Evolutionary conservation across 2,888 invertebrate species (phyloP).

Genomic region (Scaptodrosophila latifasciaeformis): DNA sequence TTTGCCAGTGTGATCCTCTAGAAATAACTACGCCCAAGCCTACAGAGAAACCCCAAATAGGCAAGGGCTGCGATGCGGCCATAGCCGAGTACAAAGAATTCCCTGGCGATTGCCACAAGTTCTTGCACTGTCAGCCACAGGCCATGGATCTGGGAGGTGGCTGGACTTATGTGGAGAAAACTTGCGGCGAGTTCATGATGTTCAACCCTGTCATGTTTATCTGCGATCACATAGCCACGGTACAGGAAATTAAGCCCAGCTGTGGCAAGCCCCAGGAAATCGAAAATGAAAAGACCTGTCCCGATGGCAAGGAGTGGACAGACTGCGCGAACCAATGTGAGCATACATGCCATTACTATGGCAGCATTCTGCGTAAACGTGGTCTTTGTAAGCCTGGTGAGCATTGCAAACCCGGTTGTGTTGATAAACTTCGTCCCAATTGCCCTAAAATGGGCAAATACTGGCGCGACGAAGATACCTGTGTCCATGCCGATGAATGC

Average conservation of each 20-base stretch:
- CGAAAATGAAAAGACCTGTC: conserved; percentile 48
- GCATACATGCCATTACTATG: conserved; percentile 82
- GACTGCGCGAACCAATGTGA: conserved; percentile 85
- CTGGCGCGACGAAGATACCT: conserved; percentile 84
- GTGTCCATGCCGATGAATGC: conserved; percentile 84
- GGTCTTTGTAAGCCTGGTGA: conserved; percentile 70
- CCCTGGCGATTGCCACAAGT: conserved; percentile 81
- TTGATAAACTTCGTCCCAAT: conserved; percentile 69
- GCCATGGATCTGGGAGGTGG: conserved; percentile 60
- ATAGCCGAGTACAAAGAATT: conserved; percentile 78
- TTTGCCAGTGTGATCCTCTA: conserved; percentile 79
- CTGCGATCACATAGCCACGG: conserved; percentile 81
- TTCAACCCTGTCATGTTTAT: conserved; percentile 80
- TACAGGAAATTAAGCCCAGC: conserved; percentile 78
- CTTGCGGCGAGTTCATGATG: conserved; percentile 80
- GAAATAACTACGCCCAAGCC: conserved; percentile 33
- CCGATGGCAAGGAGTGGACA: conserved; percentile 78
- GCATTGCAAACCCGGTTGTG: conserved; percentile 70
- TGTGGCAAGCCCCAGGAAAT: conserved; percentile 74
- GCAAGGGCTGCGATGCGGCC: conserved; percentile 71
- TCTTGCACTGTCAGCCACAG: conserved; percentile 81
- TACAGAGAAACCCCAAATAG: conserved; percentile 59
- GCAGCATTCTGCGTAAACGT: conserved; percentile 65
- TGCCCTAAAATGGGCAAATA: conserved; percentile 78
- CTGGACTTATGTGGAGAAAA: conserved; percentile 78